Conservation (phyloP, 2,888 invertebrate genomes). For the Cryptus viduatorius region DNA sequence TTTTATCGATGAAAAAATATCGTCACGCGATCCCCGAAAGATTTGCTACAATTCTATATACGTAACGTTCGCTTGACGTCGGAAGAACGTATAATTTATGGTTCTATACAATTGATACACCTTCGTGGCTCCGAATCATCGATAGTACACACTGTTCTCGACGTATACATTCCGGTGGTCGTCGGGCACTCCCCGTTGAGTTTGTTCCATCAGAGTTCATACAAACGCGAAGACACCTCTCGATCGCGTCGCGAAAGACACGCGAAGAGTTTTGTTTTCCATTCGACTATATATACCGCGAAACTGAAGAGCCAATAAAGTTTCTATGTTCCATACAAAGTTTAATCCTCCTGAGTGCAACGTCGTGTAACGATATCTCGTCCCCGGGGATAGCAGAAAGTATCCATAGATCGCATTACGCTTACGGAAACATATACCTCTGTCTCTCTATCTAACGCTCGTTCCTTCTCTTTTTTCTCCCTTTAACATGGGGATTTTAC, state of each 20-base stretch:
- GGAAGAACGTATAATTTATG: too few relatives aligned
- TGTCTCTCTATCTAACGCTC: conserved; percentile 3
- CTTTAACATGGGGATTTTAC: conserved; percentile 1
- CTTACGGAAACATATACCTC: conserved; percentile 60
- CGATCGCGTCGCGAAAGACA: conserved; percentile 10
- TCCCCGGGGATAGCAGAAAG: conserved; percentile 18
- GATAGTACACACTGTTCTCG: neutral
- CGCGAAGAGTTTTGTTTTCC: conserved; percentile 29
- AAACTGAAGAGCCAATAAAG: conserved; percentile 45
- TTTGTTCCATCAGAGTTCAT: neutral
- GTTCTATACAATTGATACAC: neutral
- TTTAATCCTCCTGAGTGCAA: conserved; percentile 72
- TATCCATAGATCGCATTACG: conserved; percentile 50
- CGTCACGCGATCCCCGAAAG: conserved; percentile 15
- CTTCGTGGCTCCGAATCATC: neutral
- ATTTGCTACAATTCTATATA: neutral
- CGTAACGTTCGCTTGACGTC: neutral
- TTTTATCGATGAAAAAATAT: neutral
- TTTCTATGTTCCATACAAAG: conserved; percentile 10
- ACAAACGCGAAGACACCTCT: conserved; percentile 1
- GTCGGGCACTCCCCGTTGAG: conserved; percentile 6
- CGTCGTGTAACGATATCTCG: conserved; percentile 67
- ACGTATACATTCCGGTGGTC: neutral
- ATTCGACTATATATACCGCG: neutral
- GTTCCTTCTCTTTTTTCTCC: conserved; percentile 25